phyloP scores from a whole-genome alignment of 1,140 invertebrate species.

The Sycophila sp. region DNA sequence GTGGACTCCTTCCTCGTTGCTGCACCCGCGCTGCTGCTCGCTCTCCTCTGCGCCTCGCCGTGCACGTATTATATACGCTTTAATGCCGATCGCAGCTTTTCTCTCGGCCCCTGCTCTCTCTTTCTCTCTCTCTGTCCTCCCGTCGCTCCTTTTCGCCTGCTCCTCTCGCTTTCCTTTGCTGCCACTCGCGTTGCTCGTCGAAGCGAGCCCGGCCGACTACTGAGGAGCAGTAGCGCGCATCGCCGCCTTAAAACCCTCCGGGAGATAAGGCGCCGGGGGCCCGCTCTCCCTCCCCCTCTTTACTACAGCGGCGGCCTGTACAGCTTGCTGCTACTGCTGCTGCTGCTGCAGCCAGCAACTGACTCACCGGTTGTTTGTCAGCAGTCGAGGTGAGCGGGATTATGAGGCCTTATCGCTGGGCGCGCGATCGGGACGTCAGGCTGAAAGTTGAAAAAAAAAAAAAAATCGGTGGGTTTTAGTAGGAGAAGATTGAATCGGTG shows the following conservation, averaged over 20 bases:
- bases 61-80: neutral
- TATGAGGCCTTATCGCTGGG: slow-evolving; percentile 1
- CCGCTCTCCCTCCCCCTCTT: neutral
- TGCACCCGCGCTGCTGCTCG: neutral
- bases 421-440: no score
- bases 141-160: neutral
- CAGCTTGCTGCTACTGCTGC: no score
- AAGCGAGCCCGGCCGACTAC: no score
- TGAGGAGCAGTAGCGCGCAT: slow-evolving; percentile 7
- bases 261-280: slow-evolving; percentile 14
- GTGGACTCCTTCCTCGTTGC: neutral
- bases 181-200: neutral
- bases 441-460: no score
- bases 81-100: no score
- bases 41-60: neutral
- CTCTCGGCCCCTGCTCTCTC: no score
- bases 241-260: slow-evolving; percentile 34
- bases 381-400: neutral
- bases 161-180: neutral
- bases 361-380: neutral
- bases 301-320: no score
- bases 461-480: no score
- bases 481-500: no score
- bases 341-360: neutral
- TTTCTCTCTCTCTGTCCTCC: no score